Conservation (phyloP, 2,113 vertebrate species). For the Zapus hudsonius region DNA sequence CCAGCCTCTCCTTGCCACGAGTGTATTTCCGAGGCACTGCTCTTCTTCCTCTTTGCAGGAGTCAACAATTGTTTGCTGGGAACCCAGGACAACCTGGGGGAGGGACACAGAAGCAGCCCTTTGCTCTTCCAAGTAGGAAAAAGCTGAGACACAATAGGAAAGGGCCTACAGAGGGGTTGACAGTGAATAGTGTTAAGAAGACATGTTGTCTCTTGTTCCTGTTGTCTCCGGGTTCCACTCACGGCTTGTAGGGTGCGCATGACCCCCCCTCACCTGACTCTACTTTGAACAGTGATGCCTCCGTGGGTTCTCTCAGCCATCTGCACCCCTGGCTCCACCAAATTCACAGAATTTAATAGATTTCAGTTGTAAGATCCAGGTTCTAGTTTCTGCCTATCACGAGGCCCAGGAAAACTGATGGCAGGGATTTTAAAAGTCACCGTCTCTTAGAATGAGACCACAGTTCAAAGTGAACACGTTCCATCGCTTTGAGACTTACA, state of each 20-base stretch:
- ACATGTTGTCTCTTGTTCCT: fast-evolving
- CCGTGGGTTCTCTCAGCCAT: neutral
- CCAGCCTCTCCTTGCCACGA: no score
- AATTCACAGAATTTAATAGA: no score
- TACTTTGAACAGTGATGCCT: neutral
- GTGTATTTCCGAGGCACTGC: fast-evolving
- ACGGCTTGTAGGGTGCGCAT: fast-evolving
- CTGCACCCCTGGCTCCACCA: fast-evolving
- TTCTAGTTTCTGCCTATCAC: neutral
- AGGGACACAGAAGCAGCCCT: fast-evolving
- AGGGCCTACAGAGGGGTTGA: neutral
- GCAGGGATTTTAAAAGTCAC: neutral
- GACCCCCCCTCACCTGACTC: no score
- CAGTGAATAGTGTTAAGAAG: neutral
- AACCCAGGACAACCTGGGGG: fast-evolving
- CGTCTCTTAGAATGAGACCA: neutral
- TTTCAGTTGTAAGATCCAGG: neutral
- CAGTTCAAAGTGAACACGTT: neutral
- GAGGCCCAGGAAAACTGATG: neutral
- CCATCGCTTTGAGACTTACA: neutral
- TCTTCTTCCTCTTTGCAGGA: neutral
- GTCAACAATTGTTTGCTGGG: no score
- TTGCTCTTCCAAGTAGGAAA: neutral
- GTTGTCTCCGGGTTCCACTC: neutral
- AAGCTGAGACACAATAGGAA: neutral